Evolutionary conservation across 2,797 vertebrate species (phyloP), one percentile per base, ranked within the genome.

Genomic region (Setipinna tenuifilis): DNA sequence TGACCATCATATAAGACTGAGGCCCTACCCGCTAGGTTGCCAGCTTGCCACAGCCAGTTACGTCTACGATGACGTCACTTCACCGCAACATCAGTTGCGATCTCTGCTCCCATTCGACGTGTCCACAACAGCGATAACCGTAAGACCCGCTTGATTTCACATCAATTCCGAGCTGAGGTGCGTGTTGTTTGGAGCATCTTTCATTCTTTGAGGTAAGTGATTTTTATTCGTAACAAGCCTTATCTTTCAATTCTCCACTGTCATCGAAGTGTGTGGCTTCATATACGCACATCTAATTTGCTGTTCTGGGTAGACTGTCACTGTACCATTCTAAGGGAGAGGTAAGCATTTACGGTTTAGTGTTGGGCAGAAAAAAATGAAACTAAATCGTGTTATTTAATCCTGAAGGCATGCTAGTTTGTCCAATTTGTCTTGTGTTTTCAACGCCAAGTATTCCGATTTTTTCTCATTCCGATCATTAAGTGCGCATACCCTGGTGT

Each of bases 1-100:
- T 44, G 35, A 16, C 41, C 35, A 78, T 44, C 71, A 78, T 78
- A 19, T 78, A 21, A n/a, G 44, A 41, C 35, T 17, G 14, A 54
- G 50, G 50, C 9, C 9, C 50, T 10, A 14, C 14, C 50, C 14
- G 14, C 50, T 54, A 0, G 50, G 9, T 54, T 54, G 17, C 71
- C 41, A 71, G 65, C 31, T 75, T 35, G 68, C 68, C 31, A 75
- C n/a, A 19, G 71, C 31, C 71, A 41, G 71, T 78, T 21, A 78
- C 71, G 71, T 78, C 71, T 78, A 2, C 71, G 16, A 44, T 78
- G 71, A 78, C 71, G 44, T 78, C 71, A 78, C 71, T 78, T 17
- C 71, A 25, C 71, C 35, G 71, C 71, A 78, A 78, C 71, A 78
- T 78, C 71, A 78, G 71, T 78, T 44, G 71, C 16, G 71, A 78